Evolutionary conservation across 2,113 vertebrate genomes (phyloP), one percentile per base, ranked within the genome.

Genomic region (Cyanistes caeruleus): DNA sequence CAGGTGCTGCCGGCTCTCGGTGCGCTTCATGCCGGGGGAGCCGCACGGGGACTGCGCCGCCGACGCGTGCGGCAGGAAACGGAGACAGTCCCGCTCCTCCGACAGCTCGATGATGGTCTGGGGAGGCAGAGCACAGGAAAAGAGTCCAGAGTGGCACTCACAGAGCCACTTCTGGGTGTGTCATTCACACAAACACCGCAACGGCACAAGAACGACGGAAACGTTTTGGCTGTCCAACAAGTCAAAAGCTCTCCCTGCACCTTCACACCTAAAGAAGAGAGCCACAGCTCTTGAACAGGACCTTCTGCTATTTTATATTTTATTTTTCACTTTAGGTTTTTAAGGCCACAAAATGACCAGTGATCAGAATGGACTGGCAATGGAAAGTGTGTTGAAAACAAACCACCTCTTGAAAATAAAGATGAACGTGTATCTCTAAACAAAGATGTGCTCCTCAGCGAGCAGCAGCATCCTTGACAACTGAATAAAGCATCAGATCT

Each of bases 1-100:
- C 59, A 99, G 98, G 97, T 99, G 99, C 90, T 99, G 99, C 31
- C 99, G 97, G 97, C 99, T 99, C 94, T 99, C 99, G 0, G 99
- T 99, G 93, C 99, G 98, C 63, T 99, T 99, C 99, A 99, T 99
- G 90, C 99, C 99, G 37, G 99, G 99, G 58, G 99, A 99, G 55
- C 99, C 99, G 35, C 98, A 97, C 22, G 99, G 99, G 12, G 99
- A 99, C 58, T 99, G 98, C 69, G 97, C 98, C 43, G 97, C 97
- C 15, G 98, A 98, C 22, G 97, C 97, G 41, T 98, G 98, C 24
- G 99, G 98, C 67, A 99, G 98, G 70, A 98, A 98, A 84, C 98
- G 99, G n/a, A 99, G 98, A 62, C 98, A 99, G 97, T 99, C 99
- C 68, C 99, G 97, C 85, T 99, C 99, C 97, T 99, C 99, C 23